A percentile compares a stretch with the other conserved stretches of the same genome.
These are phyloP conservation scores for Kobus ellipsiprymnus DNA, from an alignment of 2,113 vertebrate species.

Conservation along the genomic window DNA sequence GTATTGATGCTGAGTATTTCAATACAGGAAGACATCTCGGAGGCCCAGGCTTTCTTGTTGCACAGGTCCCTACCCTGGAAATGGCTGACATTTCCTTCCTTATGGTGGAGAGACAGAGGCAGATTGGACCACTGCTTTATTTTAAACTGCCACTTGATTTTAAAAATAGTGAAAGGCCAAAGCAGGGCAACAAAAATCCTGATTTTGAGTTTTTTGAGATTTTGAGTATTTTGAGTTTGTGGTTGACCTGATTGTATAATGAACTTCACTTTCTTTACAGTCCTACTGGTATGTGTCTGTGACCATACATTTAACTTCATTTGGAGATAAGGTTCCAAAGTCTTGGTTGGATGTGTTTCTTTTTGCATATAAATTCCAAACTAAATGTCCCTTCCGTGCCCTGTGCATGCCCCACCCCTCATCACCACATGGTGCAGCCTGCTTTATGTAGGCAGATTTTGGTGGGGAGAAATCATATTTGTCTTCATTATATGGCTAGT, in stretches of 20 bases:
- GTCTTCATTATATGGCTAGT: constrained; percentile 55
- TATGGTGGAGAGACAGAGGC: background rate
- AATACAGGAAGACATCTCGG: background rate
- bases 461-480: constrained; percentile 62
- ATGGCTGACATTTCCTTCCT: constrained; percentile 47
- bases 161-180: background rate
- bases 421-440: background rate
- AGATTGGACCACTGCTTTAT: background rate
- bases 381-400: background rate
- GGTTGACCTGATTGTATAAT: background rate
- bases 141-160: background rate
- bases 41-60: constrained; percentile 14
- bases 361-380: background rate
- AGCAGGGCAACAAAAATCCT: background rate
- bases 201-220: background rate
- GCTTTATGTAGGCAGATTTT: constrained; percentile 17
- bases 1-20: background rate
- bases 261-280: background rate
- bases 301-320: background rate
- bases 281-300: background rate
- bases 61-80: constrained; percentile 54
- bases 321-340: background rate
- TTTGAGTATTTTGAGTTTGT: background rate
- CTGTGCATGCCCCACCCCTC: background rate
- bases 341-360: background rate